phyloP scores from a whole-genome alignment of 2,797 vertebrate species.

The Malurus splendens region DNA sequence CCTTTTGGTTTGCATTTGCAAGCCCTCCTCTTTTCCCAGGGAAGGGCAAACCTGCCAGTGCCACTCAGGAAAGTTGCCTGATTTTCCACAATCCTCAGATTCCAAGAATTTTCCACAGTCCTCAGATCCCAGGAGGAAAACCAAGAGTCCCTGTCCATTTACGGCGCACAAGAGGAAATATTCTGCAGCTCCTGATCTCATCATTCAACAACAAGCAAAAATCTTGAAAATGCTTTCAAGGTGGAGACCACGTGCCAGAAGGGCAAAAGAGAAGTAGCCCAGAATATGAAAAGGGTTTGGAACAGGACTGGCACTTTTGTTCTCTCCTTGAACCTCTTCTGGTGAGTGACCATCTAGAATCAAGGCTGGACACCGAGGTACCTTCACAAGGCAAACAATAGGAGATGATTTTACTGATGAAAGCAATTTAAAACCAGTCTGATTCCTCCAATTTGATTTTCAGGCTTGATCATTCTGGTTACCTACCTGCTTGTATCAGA shows the following conservation, averaged over 20 bases:
- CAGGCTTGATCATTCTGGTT: neutral
- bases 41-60: neutral
- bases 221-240: neutral
- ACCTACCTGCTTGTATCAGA: neutral
- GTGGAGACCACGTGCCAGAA: rapidly evolving
- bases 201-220: neutral
- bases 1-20: neutral
- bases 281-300: neutral
- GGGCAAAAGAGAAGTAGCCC: neutral
- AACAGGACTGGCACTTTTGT: rapidly evolving
- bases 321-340: neutral
- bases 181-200: neutral
- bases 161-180: neutral
- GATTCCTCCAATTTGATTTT: neutral
- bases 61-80: neutral
- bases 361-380: neutral
- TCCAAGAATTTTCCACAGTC: neutral
- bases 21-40: neutral
- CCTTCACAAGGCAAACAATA: neutral
- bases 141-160: neutral
- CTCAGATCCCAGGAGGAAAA: neutral
- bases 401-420: neutral
- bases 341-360: neutral
- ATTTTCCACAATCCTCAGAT: neutral
- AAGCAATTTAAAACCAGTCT: neutral